These are phyloP conservation scores for Capromys pilorides DNA, from an alignment of 2,797 vertebrate species.

Conservation along the genomic window DNA sequence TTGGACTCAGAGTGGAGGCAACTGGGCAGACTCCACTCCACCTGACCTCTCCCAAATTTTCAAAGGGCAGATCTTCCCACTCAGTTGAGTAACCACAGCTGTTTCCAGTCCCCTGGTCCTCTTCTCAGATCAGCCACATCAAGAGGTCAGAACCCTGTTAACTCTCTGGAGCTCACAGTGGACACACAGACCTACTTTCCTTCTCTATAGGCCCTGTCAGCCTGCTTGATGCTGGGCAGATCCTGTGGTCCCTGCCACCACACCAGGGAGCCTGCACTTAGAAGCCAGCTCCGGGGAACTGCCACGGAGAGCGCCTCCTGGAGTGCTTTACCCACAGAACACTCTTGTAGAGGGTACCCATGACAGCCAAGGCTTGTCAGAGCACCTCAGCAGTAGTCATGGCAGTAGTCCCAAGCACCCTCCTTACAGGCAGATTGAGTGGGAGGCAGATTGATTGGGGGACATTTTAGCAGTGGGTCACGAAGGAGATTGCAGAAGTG, in stretches of 20 bases:
- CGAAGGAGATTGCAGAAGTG: background rate
- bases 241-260: too few species aligned
- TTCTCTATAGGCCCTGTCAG: too few species aligned
- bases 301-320: too few species aligned
- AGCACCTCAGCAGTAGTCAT: fast-evolving
- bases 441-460: fast-evolving
- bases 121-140: too few species aligned
- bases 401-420: fast-evolving
- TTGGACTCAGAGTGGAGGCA: background rate
- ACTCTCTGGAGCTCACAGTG: too few species aligned
- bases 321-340: too few species aligned
- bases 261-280: fast-evolving
- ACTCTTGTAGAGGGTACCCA: background rate
- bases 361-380: background rate
- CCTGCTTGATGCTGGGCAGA: too few species aligned
- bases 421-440: too few species aligned
- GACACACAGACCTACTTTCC: too few species aligned
- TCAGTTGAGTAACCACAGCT: fast-evolving
- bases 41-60: too few species aligned
- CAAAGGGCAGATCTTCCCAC: background rate
- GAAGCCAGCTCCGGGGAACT: background rate
- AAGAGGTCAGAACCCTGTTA: too few species aligned
- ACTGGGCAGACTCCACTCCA: background rate
- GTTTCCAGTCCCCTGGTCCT: too few species aligned
- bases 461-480: background rate